Base-by-base conservation (phyloP, 2,797 vertebrate species). In the Chelonia mydas region DNA sequence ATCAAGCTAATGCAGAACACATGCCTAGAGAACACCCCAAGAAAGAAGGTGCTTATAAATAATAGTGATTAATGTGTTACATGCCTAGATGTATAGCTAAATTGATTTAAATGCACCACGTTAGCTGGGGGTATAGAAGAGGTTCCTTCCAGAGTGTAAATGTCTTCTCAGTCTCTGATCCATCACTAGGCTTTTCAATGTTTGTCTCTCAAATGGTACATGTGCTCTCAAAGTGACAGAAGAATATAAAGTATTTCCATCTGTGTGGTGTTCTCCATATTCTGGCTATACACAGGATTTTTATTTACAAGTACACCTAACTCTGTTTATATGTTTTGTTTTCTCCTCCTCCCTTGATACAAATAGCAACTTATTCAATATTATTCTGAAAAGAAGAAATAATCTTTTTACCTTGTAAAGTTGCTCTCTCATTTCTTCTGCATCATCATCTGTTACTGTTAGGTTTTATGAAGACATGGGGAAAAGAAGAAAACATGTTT, bases 371-470 rank as follows among this genome's bases (percentile, higher is more conserved):
- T 88, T 77, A 12, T 23, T 50, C 57, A 51, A 57, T 61, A 21
- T 89, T 28, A 19, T 31, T 91, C 59, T 53, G 59, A 84, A 2
- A 41, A 82, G 76, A 92, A 94, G 11, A 21, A 57, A 12, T 80
- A 4, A 25, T 72, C 61, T 2, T 72, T 89, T 97, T 97, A 98
- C 97, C 93, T 96, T 95, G 1, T 87, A 90, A 57, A 97, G 21
- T 1, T 96, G 84, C 0, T 21, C 3, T 28, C 65, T 90, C 0
- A 93, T 92, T 89, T 95, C 94, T 8, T 97, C 97, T n/a, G 97
- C 95, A 27, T 98, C 97, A 83, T 98, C 97, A 0, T 98, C 97
- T 11, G 93, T 97, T 88, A 95, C 84, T 97, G 81, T 37, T 27
- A 47, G 31, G 47, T 83, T 97, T 93, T 17, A 89, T 72, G 53